Percentiles rank a stretch among this genome's conserved stretches.
These are phyloP conservation scores for Sinocyclocheilus anshuiensis DNA, from an alignment of 2,113 vertebrate genomes.

Conservation along the genomic window DNA sequence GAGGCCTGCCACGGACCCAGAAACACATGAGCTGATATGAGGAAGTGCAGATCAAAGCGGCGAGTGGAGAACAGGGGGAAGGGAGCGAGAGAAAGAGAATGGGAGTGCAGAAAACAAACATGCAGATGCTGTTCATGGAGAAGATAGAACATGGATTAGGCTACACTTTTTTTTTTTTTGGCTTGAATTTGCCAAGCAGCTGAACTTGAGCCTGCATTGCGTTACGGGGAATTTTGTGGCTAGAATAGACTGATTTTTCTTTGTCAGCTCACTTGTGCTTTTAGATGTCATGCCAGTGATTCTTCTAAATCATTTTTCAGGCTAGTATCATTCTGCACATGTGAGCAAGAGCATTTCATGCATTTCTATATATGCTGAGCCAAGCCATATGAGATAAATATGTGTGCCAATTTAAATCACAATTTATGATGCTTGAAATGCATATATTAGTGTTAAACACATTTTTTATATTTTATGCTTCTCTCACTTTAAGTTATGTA, in stretches of 20 bases:
- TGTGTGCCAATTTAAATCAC: background rate
- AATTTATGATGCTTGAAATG: background rate
- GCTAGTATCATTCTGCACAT: background rate
- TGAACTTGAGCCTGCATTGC: background rate
- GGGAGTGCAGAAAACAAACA: conserved; percentile 21
- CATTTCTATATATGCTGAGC: background rate
- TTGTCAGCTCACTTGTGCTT: background rate
- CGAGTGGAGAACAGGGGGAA: background rate
- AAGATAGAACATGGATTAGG: conserved; percentile 23
- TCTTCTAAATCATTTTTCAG: conserved; percentile 16
- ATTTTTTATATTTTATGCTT: background rate
- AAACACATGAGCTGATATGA: conserved; percentile 44
- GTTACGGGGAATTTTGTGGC: background rate
- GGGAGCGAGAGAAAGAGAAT: background rate
- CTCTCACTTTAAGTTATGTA: background rate
- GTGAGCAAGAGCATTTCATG: background rate
- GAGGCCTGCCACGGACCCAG: conserved; percentile 6
- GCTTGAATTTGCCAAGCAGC: background rate
- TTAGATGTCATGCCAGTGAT: conserved; percentile 8
- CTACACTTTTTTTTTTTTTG: conserved; percentile 56
- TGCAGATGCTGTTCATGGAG: conserved; percentile 9
- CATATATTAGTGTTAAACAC: background rate
- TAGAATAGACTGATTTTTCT: background rate
- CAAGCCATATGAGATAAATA: background rate
- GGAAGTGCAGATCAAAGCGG: conserved; percentile 40